phyloP scores from a whole-genome alignment of 1,140 invertebrate species.

The Zelostemma sp. region DNA sequence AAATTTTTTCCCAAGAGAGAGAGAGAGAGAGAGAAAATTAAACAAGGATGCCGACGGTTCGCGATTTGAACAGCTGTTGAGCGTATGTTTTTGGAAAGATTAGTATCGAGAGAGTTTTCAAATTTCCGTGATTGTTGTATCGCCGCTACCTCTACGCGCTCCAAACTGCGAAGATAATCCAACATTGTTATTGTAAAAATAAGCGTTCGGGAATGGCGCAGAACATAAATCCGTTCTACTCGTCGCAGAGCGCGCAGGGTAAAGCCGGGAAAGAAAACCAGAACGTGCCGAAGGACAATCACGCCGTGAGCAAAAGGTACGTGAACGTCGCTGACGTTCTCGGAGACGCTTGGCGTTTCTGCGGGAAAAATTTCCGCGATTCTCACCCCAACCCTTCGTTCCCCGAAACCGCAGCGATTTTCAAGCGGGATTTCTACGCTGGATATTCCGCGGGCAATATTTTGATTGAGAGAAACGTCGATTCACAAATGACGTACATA shows the following conservation, averaged over 20 bases:
- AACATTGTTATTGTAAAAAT: background rate
- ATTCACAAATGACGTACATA: conserved; percentile 1
- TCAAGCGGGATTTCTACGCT: background rate
- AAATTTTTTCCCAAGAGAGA: too few species aligned
- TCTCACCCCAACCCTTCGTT: background rate
- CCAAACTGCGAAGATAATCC: background rate
- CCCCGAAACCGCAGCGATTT: background rate
- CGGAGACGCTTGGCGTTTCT: background rate
- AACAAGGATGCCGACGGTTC: too few species aligned
- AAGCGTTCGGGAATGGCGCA: conserved; percentile 78
- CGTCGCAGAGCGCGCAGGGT: conserved; percentile 74
- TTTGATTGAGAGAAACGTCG: background rate
- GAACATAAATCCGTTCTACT: conserved; percentile 84
- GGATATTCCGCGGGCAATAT: background rate
- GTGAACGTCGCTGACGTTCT: conserved; percentile 38
- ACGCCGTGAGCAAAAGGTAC: conserved; percentile 88
- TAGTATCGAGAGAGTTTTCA: conserved; percentile 54
- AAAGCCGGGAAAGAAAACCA: conserved; percentile 82
- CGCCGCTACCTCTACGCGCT: background rate
- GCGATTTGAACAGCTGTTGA: conserved; percentile 58
- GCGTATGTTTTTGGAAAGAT: conserved; percentile 52
- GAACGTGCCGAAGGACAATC: conserved; percentile 82
- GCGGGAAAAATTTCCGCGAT: background rate
- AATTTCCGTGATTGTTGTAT: conserved; percentile 62
- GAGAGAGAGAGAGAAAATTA: too few species aligned